phyloP scores from a whole-genome alignment of 2,797 vertebrate genomes.

The Tapera naevia region DNA sequence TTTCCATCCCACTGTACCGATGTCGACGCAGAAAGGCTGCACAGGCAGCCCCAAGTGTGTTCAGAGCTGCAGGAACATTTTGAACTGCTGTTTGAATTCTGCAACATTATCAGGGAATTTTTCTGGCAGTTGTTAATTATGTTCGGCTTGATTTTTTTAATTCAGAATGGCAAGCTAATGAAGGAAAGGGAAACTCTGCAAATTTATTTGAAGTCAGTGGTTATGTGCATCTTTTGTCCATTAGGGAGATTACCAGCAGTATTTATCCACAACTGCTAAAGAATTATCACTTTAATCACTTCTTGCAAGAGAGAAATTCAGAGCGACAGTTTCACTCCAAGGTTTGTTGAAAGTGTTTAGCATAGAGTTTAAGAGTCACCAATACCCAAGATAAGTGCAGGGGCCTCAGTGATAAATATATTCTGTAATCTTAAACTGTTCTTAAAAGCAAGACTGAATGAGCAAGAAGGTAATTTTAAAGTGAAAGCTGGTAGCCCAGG shows the following conservation, averaged over 20 bases:
- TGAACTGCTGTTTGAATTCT: not conserved
- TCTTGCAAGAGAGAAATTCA: not conserved
- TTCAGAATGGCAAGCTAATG: not conserved
- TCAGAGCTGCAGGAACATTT: not conserved
- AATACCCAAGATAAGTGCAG: not conserved
- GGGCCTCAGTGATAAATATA: not conserved
- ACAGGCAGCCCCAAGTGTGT: not conserved
- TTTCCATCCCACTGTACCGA: not conserved
- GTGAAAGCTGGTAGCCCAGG: not conserved
- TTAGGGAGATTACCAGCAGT: not conserved
- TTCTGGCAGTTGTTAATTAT: not conserved
- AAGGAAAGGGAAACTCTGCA: not conserved
- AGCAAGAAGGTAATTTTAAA: slow-evolving; percentile 24
- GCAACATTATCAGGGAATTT: rapidly evolving
- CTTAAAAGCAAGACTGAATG: not conserved
- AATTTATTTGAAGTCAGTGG: not conserved
- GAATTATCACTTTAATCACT: not conserved
- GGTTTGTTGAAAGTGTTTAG: not conserved
- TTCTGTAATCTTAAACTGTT: not conserved
- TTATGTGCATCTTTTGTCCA: not conserved
- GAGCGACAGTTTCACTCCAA: not conserved
- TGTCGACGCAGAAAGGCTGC: not conserved
- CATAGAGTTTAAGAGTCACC: not conserved
- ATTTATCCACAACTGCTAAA: not conserved
- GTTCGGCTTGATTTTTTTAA: not conserved